Evolutionary conservation across 2,113 vertebrate genomes (phyloP).

Genomic region (Clinocottus analis): DNA sequence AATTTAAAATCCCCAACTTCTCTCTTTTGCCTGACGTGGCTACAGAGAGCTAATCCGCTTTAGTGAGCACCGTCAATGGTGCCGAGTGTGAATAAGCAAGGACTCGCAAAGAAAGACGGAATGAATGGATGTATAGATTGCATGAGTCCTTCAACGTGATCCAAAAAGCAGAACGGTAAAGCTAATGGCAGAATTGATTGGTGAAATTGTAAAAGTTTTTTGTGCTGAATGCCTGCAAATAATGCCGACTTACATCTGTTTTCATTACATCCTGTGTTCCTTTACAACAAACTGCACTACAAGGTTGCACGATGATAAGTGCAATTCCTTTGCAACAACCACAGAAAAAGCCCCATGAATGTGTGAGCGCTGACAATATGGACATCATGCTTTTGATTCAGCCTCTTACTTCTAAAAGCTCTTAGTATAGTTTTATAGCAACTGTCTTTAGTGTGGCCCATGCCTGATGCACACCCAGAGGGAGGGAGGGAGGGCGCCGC

Average conservation of each 20-base stretch:
- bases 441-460: conserved; percentile 22
- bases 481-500: neutral
- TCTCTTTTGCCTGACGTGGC: neutral
- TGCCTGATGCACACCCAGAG: conserved; percentile 7
- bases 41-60: neutral
- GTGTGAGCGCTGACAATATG: neutral
- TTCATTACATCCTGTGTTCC: neutral
- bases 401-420: neutral
- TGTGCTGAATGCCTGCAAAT: neutral
- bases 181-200: neutral
- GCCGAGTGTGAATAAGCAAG: neutral
- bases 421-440: conserved; percentile 4
- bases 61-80: neutral
- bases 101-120: neutral
- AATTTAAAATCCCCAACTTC: too few relatives aligned
- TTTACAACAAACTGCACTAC: neutral
- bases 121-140: neutral
- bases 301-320: neutral
- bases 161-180: neutral
- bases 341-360: neutral
- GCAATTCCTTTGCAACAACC: neutral
- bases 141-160: neutral
- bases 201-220: neutral
- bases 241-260: neutral
- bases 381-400: neutral